Evolutionary conservation across 2,797 vertebrate species (phyloP).

Genomic region (Rallus crepitans): DNA sequence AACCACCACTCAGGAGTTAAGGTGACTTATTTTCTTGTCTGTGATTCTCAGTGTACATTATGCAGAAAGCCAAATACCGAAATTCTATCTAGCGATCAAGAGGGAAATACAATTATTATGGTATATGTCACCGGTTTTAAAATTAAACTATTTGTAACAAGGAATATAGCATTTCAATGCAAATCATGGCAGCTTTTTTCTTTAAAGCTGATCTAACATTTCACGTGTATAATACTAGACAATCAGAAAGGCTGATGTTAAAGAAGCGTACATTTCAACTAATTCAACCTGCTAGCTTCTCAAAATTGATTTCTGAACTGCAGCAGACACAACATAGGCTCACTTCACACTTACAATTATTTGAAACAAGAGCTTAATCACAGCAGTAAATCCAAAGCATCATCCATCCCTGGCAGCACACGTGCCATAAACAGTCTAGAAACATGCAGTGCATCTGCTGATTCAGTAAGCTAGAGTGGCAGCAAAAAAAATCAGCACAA

Average conservation of each 20-base stretch:
- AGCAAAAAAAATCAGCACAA: conserved; percentile 55
- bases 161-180: not conserved
- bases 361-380: conserved; percentile 78
- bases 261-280: not conserved
- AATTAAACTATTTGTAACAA: not conserved
- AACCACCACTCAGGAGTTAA: not conserved
- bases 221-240: not conserved
- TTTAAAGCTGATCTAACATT: not conserved
- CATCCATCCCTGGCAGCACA: conserved; percentile 66
- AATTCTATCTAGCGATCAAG: not conserved
- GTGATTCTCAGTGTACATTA: not conserved
- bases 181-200: not conserved
- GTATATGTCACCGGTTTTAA: not conserved
- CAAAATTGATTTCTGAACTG: conserved; percentile 69
- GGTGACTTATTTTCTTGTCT: not conserved
- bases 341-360: not conserved
- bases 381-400: conserved; percentile 77
- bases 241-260: too few species aligned
- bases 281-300: not conserved
- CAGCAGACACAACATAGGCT: conserved; percentile 42
- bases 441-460: conserved; percentile 76
- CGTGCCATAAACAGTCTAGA: not conserved
- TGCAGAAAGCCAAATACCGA: not conserved
- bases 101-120: not conserved
- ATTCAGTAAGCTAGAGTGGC: conserved; percentile 77